Conservation (phyloP, 2,113 vertebrate species). For the Toxotes jaculatrix region DNA sequence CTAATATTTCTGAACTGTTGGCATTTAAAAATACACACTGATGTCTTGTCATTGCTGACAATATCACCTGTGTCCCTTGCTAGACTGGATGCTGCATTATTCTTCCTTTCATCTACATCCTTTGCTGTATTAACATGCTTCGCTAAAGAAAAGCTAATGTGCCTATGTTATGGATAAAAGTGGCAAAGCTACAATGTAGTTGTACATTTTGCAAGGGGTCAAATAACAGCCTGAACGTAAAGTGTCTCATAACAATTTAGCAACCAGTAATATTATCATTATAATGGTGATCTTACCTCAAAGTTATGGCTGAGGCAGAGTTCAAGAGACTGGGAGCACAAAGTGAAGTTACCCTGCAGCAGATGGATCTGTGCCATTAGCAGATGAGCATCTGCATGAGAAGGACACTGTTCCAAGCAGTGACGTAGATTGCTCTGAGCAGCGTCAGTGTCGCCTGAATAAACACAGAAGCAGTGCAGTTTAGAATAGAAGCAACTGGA, state of each 20-base stretch:
- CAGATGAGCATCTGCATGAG: conserved; percentile 92
- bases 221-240: background rate
- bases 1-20: background rate
- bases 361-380: conserved; percentile 96
- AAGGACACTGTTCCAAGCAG: conserved; percentile 91
- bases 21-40: background rate
- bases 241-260: conserved; percentile 3
- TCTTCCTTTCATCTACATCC: background rate
- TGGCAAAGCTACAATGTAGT: background rate
- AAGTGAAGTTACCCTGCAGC: conserved; percentile 89
- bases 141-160: background rate
- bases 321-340: conserved; percentile 94
- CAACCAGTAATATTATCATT: conserved; percentile 4
- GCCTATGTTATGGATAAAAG: background rate
- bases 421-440: conserved; percentile 88
- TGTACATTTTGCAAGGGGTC: background rate
- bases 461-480: background rate
- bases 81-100: background rate
- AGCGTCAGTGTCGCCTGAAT: conserved; percentile 85
- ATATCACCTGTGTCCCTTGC: background rate
- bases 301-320: conserved; percentile 96
- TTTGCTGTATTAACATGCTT: background rate
- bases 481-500: background rate
- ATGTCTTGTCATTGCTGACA: background rate
- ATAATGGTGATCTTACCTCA: conserved; percentile 85